Evolutionary conservation across 2,113 vertebrate species (phyloP).

Genomic region (Poicephalus meyeri): DNA sequence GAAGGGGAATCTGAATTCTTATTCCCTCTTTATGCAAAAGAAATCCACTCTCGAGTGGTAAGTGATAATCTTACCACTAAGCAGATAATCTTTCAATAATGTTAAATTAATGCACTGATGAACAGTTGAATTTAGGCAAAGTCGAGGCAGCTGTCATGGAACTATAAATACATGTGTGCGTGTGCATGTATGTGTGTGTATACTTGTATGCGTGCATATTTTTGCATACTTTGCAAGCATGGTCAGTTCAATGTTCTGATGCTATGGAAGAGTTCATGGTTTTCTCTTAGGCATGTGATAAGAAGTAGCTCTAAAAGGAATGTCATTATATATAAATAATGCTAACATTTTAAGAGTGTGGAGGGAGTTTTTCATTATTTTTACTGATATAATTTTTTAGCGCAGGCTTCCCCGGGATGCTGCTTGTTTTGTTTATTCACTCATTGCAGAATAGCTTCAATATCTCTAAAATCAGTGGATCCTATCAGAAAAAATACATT

Average conservation of each 20-base stretch:
- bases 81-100: not conserved
- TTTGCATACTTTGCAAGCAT: not conserved
- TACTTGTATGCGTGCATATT: fast-evolving
- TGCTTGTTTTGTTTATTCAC: not conserved
- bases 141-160: not conserved
- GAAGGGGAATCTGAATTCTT: slow-evolving; percentile 97
- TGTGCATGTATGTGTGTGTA: fast-evolving
- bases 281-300: not conserved
- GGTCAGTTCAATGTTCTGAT: not conserved
- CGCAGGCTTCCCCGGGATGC: not conserved
- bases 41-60: slow-evolving; percentile 94
- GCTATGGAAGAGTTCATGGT: not conserved
- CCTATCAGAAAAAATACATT: not conserved
- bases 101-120: not conserved
- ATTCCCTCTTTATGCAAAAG: slow-evolving; percentile 90
- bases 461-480: not conserved
- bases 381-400: not conserved
- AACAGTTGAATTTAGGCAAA: not conserved
- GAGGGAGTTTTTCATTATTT: not conserved
- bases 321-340: not conserved
- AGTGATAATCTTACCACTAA: slow-evolving; percentile 58
- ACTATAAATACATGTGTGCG: not conserved
- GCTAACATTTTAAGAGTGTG: not conserved
- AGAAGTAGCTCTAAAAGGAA: not conserved
- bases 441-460: not conserved